A percentile compares a stretch with the other conserved stretches of the same genome.
These are phyloP conservation scores for Poeciliopsis turneri DNA, from an alignment of 2,797 vertebrate species.

Conservation along the genomic window DNA sequence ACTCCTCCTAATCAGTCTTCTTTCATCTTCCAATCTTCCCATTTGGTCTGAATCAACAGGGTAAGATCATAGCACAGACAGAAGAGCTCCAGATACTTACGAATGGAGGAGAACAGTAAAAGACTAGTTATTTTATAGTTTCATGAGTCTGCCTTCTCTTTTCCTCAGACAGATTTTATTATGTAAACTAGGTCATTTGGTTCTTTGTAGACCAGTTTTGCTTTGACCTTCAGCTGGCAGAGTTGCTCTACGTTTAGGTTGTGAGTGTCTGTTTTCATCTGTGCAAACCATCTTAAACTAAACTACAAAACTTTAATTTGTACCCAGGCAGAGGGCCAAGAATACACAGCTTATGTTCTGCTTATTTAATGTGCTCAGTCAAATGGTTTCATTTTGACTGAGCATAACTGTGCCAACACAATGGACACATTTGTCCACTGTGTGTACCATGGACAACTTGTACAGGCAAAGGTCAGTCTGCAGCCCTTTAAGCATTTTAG, in stretches of 20 bases:
- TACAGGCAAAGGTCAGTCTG: slow-evolving; percentile 27
- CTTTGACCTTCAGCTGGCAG: slow-evolving; percentile 46
- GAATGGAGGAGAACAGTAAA: slow-evolving; percentile 58
- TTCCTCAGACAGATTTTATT: slow-evolving; percentile 56
- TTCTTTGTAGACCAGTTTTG: slow-evolving; percentile 26
- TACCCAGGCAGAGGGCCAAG: slow-evolving; percentile 26
- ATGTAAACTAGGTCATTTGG: slow-evolving; percentile 22
- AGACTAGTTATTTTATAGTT: slow-evolving; percentile 60
- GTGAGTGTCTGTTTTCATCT: slow-evolving; percentile 15
- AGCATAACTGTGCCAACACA: no score
- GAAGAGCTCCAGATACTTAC: slow-evolving; percentile 60
- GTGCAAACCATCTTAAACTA: slow-evolving; percentile 33
- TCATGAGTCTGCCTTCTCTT: slow-evolving; percentile 55
- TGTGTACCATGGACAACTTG: slow-evolving; percentile 9
- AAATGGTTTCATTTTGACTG: slow-evolving; percentile 9
- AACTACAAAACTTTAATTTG: slow-evolving; percentile 14
- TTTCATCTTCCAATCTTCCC: slow-evolving; percentile 66
- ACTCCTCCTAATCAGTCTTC: slow-evolving; percentile 57
- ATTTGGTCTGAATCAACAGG: slow-evolving; percentile 75
- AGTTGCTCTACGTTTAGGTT: slow-evolving; percentile 14
- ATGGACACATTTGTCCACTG: no score
- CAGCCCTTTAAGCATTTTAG: slow-evolving; percentile 31
- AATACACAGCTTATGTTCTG: slow-evolving; percentile 10
- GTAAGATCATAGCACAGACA: slow-evolving; percentile 57
- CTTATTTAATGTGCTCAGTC: slow-evolving; percentile 30